Base-by-base conservation (phyloP, 2,888 invertebrate species). In the Parelbella ahira region DNA sequence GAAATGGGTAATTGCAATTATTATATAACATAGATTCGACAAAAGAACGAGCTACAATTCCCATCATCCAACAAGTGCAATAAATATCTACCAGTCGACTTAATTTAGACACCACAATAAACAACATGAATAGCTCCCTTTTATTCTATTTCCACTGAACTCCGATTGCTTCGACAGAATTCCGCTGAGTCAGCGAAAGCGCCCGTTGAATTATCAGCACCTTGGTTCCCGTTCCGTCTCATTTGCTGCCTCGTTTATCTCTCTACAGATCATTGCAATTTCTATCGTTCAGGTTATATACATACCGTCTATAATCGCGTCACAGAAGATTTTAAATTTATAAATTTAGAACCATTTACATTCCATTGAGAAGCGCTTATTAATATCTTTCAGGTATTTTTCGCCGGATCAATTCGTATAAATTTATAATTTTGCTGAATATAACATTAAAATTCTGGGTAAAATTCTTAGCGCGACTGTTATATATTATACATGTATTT, bases 181-280 rank as follows among this genome's bases (percentile, higher is more conserved):
- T 42, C 28, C 28, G 28, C 28, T 21, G 28, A 42, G 41, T 42
- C 41, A 34, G 41, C 15, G 41, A 34, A 18, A 10, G 29, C 28
- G 34, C 42, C 27, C 34, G 21, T 34, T 34, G 23, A 42, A 42
- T 42, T 42, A 42, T 29, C 34, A 42, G 42, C 23, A 42, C 42
- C 28, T 42, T 34, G 42, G 19, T 41, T 37, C 23, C 18, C 42
- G 34, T 34, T 34, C 42, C 28, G 28, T 15, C 21, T 42, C 34
- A 34, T 34, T 28, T 42, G 18, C 23, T 42, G 11, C 13, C 15
- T 15, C 34, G 33, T 25, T 39, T 34, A 34, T 36, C 25, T 24
- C 15, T 15, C 34, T n/a, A 25, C 24, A 18, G 28, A 15, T 34
- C 34, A 27, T 33, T 42, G 41, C 2, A 15, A 15, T 15, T 15